A percentile compares a stretch with the other conserved stretches of the same genome.
Conservation (phyloP, 2,113 vertebrate species). For the Myocastor coypus region DNA sequence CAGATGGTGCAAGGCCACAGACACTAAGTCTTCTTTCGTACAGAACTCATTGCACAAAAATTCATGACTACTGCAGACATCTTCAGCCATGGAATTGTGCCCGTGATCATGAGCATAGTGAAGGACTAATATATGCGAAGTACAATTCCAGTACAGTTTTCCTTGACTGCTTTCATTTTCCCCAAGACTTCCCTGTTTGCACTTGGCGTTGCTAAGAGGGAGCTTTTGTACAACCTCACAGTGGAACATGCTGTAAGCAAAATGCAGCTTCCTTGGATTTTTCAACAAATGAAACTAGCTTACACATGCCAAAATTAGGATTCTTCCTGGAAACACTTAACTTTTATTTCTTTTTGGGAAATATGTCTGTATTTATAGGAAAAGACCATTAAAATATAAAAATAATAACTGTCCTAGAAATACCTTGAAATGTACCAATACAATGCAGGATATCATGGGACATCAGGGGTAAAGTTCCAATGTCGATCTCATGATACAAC, state of each 20-base stretch:
- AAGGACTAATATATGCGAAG: background rate
- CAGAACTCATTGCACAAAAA: background rate
- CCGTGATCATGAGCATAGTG: background rate
- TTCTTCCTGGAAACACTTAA: background rate
- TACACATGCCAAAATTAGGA: background rate
- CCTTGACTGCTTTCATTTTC: background rate
- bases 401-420: background rate
- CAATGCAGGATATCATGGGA: background rate
- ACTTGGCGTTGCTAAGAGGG: background rate
- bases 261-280: background rate
- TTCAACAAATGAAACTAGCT: background rate
- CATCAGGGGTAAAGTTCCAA: background rate
- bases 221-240: background rate
- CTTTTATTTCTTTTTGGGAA: background rate
- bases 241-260: background rate
- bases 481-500: background rate
- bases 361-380: background rate
- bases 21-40: background rate
- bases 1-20: background rate
- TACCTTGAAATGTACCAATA: background rate
- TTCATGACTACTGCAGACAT: background rate
- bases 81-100: background rate
- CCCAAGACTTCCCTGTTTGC: background rate
- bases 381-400: background rate
- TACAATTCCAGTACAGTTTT: background rate